Conservation (phyloP, 2,888 invertebrate genomes). For the Drepanosiphum platanoidis region DNA sequence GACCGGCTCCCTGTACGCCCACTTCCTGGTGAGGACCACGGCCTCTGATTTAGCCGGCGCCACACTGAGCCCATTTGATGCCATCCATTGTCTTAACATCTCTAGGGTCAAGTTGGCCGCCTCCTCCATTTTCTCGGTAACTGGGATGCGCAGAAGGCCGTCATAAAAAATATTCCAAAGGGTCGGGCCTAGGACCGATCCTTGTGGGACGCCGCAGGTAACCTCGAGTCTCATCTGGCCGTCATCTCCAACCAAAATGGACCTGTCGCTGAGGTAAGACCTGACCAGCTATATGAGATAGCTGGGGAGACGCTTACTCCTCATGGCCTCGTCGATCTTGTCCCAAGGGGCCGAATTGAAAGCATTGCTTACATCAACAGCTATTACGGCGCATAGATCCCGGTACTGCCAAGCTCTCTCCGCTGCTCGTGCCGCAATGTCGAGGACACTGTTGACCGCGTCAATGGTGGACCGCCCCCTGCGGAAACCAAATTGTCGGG, state of each 20-base stretch:
- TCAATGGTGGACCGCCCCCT: background rate
- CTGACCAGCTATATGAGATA: too few relatives aligned
- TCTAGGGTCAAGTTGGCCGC: background rate
- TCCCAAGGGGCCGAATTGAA: background rate
- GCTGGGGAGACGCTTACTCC: too few relatives aligned
- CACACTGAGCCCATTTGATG: background rate
- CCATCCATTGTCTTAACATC: background rate
- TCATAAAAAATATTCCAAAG: background rate
- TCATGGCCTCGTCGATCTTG: too few relatives aligned
- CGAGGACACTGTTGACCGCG: background rate
- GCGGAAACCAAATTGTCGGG: background rate
- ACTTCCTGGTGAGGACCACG: background rate
- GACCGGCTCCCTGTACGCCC: background rate
- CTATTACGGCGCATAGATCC: background rate
- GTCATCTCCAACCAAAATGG: too few relatives aligned
- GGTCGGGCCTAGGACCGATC: too few relatives aligned
- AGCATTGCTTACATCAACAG: background rate
- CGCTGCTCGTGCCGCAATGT: background rate
- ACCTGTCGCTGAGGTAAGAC: too few relatives aligned
- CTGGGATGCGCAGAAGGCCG: background rate
- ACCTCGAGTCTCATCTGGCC: too few relatives aligned
- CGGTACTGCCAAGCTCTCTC: background rate
- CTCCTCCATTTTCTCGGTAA: background rate
- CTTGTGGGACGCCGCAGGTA: background rate
- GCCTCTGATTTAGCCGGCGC: background rate